phyloP scores from a whole-genome alignment of 2,113 vertebrate species.

The Myocastor coypus region DNA sequence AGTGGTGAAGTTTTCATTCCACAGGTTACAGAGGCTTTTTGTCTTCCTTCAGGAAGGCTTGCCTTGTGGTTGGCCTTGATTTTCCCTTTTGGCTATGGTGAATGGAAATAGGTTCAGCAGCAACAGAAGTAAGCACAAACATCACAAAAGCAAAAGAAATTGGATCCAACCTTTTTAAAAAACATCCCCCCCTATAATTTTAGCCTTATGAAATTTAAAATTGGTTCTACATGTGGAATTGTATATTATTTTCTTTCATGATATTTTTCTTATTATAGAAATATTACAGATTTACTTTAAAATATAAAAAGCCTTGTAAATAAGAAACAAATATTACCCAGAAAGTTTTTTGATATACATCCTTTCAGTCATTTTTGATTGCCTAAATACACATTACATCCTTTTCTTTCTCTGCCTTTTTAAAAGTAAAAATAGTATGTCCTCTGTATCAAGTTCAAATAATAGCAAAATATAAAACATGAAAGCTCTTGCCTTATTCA shows the following conservation, averaged over 20 bases:
- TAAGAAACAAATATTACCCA: conserved; percentile 18
- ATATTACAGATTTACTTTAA: conserved; percentile 27
- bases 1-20: conserved; percentile 56
- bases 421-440: conserved; percentile 51
- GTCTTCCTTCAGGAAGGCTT: conserved; percentile 61
- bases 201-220: conserved; percentile 21
- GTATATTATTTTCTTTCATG: not conserved
- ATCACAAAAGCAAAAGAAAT: conserved; percentile 34
- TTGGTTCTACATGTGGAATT: not conserved
- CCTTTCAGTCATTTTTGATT: not conserved
- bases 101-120: conserved; percentile 55
- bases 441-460: conserved; percentile 1
- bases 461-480: conserved; percentile 12
- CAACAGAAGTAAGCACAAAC: conserved; percentile 37
- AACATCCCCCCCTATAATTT: not conserved
- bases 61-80: conserved; percentile 50
- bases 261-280: conserved; percentile 16
- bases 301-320: not conserved
- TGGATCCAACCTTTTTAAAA: not conserved
- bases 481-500: not conserved
- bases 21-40: conserved; percentile 70
- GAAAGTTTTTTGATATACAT: not conserved
- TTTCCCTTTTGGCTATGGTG: conserved; percentile 60
- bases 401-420: not conserved
- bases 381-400: not conserved